phyloP scores from a whole-genome alignment of 2,113 vertebrate genomes.

The Nestor notabilis region DNA sequence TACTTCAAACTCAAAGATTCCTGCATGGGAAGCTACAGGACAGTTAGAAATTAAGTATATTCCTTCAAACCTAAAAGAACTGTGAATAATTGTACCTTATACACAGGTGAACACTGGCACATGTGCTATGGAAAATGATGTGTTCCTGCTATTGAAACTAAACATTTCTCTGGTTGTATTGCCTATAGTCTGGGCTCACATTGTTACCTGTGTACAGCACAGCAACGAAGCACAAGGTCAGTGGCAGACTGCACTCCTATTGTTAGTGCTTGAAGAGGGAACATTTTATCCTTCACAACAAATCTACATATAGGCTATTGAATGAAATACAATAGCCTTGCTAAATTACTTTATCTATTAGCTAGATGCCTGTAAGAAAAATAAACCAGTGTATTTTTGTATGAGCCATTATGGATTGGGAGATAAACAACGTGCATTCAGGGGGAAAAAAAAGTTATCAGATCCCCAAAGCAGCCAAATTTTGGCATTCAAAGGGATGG shows the following conservation, averaged over 20 bases:
- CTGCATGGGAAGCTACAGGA: neutral
- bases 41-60: neutral
- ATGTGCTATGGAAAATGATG: neutral
- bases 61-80: neutral
- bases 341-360: slow-evolving; percentile 60
- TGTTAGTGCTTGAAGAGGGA: slow-evolving; percentile 45
- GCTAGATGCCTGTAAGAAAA: slow-evolving; percentile 39
- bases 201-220: neutral
- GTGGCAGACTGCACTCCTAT: neutral
- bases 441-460: neutral
- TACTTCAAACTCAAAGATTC: neutral
- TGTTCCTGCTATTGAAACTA: neutral
- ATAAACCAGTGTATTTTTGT: neutral
- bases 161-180: neutral
- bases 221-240: slow-evolving; percentile 20
- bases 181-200: neutral
- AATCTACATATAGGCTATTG: slow-evolving; percentile 61
- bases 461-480: neutral
- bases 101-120: neutral
- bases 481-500: neutral
- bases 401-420: neutral
- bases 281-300: slow-evolving; percentile 64
- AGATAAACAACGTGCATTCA: neutral
- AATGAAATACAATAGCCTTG: slow-evolving; percentile 48
- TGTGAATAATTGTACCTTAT: neutral